Base-by-base conservation (phyloP, 2,888 invertebrate species). In the Drosophila rubida region DNA sequence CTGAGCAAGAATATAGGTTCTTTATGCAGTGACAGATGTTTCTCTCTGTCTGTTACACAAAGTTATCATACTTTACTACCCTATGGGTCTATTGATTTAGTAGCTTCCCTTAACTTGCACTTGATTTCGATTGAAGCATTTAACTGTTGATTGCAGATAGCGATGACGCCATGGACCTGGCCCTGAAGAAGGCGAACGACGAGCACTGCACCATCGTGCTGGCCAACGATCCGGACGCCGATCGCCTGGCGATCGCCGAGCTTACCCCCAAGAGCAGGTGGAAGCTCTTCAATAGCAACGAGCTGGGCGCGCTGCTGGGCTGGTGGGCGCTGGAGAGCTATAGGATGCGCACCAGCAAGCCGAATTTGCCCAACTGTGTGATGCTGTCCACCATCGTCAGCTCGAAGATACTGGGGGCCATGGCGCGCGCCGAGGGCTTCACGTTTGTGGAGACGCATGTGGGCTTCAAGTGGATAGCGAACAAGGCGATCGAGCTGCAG, bases 391-490 rank as follows among this genome's bases (percentile, higher is more conserved):
- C 98, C 87, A 96, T 98, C 0, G 99, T 99, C 23, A 99, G 99
- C 69, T 99, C 99, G 6, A 98, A 97, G 93, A 97, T 99, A 91
- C 93, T 99, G 57, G 92, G 94, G 19, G 94, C 98, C 0, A 96
- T 99, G 90, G 95, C 96, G 0, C 93, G 94, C 49, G 94, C 93
- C 0, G 96, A 97, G 90, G 98, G 97, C 1, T 96, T 96, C 63
- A 94, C 95, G 77, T 94, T 94, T 70, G 92, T 94, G 65, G 98
- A 99, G 93, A 99, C 99, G 0, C 93, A 99, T 51, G 99, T 99
- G 0, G 99, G 99, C 0, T 99, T 99, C 90, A 99, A 99, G 90
- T 99, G 99, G 99, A 98, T 99, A 97, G 99, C 94, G 2, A 99
- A 98, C 91, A 94, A 94, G 84, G 94, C 96, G 0, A 92, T 95